Evolutionary conservation across 1,140 invertebrate genomes (phyloP), one percentile per base, ranked within the genome.

Genomic region (Apolygus lucorum): DNA sequence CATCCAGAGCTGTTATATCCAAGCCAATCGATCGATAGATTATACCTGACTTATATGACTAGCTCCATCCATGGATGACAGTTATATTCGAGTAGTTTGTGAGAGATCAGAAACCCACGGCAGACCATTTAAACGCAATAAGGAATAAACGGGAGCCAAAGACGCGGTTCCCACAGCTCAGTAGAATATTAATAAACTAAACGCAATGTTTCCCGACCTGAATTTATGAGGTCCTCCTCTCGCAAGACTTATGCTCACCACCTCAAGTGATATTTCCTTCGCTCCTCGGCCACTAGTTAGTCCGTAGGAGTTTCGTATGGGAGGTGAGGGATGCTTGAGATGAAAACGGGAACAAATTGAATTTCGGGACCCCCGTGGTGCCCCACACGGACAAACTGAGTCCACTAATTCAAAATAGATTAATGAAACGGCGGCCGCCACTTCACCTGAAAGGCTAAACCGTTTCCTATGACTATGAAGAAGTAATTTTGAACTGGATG

Each of bases 231-330:
- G 4, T 59, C 54, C 22, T 21, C 11, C 22, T 59, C 4, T 14
- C 11, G 8, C 22, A 59, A 59, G 54, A 59, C 13, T 59, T 59
- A 59, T 59, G 54, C 22, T 59, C 54, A 59, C 54, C 54, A 59
- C 54, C 54, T 59, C 22, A 59, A 59, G 54, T 59, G 54, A 59
- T 59, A 59, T 59, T 59, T 59, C 54, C 54, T 59, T 59, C 54
- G 54, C 54, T 59, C 54, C 22, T 4, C 17, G 17, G 17, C 34
- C 34, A 17, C 34, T 42, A 8, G 4, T 42, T 4, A 17, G 11
- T 59, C 54, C 54, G 54, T 8, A 59, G 54, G 22, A 24, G 22
- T 59, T 59, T 59, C 54, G 54, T 59, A n/a, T n/a, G n/a, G n/a
- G n/a, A n/a, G n/a, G n/a, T 59, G 54, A 42, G 34, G 34, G 54